Base-by-base conservation (phyloP, 2,888 invertebrate species). In the Chaitophorus viminalis region DNA sequence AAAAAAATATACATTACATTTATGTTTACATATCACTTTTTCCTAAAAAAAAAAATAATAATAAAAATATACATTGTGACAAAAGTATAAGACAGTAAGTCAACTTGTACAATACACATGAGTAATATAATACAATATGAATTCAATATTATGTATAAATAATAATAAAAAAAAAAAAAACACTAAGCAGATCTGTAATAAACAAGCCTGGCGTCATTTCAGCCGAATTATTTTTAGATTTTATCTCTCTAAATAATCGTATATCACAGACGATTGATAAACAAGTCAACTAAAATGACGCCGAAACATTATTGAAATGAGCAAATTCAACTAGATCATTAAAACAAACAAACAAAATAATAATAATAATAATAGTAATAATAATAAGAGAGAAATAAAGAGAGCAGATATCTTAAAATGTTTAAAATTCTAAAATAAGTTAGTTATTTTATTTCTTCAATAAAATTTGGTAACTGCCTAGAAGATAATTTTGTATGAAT, bases 291-390 rank as follows among this genome's bases (percentile, higher is more conserved):
- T 65, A 79, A 87, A 87, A 87, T 87, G 87, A 87, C 60, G 87
- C 87, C 87, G 87, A 87, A 87, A 87, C 87, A 81, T 87, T 81
- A 87, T 87, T 87, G 81, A 87, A 81, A 81, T 87, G 87, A 87
- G 87, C 87, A 87, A 87, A 87, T 87, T 87, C 87, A 87, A 87
- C 87, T 87, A 87, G 87, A 87, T 87, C 87, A 87, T 87, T 87
- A 87, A 87, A 87, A 87, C 87, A 87, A 87, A 87, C 79, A 81
- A 87, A 85, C 84, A 85, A 84, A 65, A 68, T 68, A 76, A 84
- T 76, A 84, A 84, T 86, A 85, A 39, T 85, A 78, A 68, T 85
- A 70, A 54, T 82, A 68, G 52, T 65, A 65, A 84, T 77, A 85
- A 85, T 85, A 77, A 85, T 77, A 54, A 86, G 86, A 86, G 87